phyloP scores from a whole-genome alignment of 2,113 vertebrate genomes.

The Fulmarus glacialis region DNA sequence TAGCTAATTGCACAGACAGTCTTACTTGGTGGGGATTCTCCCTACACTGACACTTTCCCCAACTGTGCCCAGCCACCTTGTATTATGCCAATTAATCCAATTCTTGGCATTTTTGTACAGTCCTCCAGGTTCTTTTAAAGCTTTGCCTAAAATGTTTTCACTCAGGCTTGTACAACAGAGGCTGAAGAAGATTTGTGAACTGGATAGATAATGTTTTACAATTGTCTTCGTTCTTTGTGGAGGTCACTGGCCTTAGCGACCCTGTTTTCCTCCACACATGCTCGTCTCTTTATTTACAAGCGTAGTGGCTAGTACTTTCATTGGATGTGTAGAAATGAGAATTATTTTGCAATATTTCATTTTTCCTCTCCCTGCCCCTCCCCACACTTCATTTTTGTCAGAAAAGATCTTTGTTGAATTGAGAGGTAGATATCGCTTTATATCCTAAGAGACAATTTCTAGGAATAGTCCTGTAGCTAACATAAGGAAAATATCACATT shows the following conservation, averaged over 20 bases:
- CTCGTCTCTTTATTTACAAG: background rate
- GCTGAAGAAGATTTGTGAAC: constrained; percentile 37
- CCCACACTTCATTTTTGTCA: background rate
- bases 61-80: constrained; percentile 94
- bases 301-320: background rate
- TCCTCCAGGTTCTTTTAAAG: constrained; percentile 77
- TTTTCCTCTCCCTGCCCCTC: background rate
- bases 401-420: background rate
- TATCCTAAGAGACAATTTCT: background rate
- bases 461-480: background rate
- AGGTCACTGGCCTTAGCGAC: background rate
- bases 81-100: constrained; percentile 95
- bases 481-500: background rate
- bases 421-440: background rate
- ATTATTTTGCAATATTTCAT: background rate
- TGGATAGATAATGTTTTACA: constrained; percentile 9
- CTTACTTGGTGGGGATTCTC: constrained; percentile 93
- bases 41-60: constrained; percentile 90
- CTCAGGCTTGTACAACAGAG: constrained; percentile 41
- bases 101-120: constrained; percentile 87
- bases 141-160: constrained; percentile 75
- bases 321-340: background rate
- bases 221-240: background rate
- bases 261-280: background rate
- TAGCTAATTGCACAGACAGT: constrained; percentile 96